Base-by-base conservation (phyloP, 2,888 invertebrate genomes). In the Drosophila colorata region DNA sequence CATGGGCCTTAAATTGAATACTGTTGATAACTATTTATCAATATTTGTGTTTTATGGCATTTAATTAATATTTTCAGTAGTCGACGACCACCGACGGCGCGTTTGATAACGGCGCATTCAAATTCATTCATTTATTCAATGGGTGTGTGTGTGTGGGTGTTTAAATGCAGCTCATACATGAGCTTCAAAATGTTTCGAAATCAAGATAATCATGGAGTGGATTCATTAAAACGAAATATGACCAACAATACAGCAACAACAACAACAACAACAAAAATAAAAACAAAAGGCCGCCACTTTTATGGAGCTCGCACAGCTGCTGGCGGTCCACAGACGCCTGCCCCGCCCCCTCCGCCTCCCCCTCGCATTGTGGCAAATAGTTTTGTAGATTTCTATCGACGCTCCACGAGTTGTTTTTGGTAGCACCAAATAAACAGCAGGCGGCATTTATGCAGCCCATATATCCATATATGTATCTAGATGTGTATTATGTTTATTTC, bases 221-320 rank as follows among this genome's bases (percentile, higher is more conserved):
- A 89, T 79, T 87, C 89, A 85, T 85, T 85, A 89, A 89, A 87
- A 72, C 79, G 85, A 89, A 85, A 85, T 89, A 85, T 85, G 85
- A 85, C 72, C 89, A 73, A 48, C 67, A 75, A 78, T 37, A 55
- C 43, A 49, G 28, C 59, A 63, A 55, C 70, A 72, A 61, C 68
- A 59, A 53, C 47, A 63, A 28, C 43, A 48, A 37, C 31, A 71
- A 64, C 7, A n/a, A n/a, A n/a, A 28, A 28, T 9, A 28, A 55
- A 63, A 52, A 74, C 64, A 78, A 75, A 78, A 78, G 78, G 47
- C 79, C 64, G 69, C 40, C 52, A 65, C n/a, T 48, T 73, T 63
- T 66, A 69, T 74, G 63, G 74, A 51, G 56, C 68, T 43, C 60
- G 60, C 57, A 69, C 74, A 78, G 79, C 74, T 78, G 74, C 74